A percentile compares a stretch with the other conserved stretches of the same genome.
Conservation (phyloP, 2,113 vertebrate species). For the Stigmatopora nigra region DNA sequence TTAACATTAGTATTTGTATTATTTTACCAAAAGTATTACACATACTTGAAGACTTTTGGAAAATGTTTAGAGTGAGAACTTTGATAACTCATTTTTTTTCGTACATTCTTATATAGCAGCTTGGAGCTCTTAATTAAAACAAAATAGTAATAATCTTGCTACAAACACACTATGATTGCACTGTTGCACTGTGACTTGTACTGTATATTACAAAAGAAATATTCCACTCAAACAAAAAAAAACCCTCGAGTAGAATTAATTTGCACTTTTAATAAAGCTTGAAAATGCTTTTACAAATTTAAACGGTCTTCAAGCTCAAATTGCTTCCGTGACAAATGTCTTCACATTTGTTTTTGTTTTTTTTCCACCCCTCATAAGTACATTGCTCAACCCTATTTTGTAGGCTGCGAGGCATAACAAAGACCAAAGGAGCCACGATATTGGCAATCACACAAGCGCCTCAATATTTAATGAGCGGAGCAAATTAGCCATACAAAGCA, state of each 20-base stretch:
- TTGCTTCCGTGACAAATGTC: constrained; percentile 25
- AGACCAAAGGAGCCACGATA: constrained; percentile 52
- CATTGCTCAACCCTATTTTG: constrained; percentile 38
- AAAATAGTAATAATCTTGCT: background rate
- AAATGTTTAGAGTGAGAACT: background rate
- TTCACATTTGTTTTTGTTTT: constrained; percentile 1
- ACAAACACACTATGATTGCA: background rate
- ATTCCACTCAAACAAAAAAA: background rate
- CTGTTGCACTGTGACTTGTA: background rate
- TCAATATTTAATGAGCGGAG: constrained; percentile 72
- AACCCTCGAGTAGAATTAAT: background rate
- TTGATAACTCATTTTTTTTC: background rate
- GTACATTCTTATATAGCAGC: background rate
- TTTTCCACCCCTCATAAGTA: constrained; percentile 1
- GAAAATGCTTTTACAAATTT: constrained; percentile 8
- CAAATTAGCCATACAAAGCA: constrained; percentile 67
- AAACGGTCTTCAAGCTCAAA: constrained; percentile 6
- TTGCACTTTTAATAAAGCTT: background rate
- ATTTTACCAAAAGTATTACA: too few species aligned
- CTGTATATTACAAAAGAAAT: background rate
- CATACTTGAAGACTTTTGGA: background rate
- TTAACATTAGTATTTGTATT: too few species aligned
- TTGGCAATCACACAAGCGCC: constrained; percentile 67
- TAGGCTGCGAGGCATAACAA: constrained; percentile 58
- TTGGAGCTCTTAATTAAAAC: background rate